A percentile compares a stretch with the other conserved stretches of the same genome.
Evolutionary conservation across 2,888 invertebrate species (phyloP).

Genomic region (Branchellion lobata): DNA sequence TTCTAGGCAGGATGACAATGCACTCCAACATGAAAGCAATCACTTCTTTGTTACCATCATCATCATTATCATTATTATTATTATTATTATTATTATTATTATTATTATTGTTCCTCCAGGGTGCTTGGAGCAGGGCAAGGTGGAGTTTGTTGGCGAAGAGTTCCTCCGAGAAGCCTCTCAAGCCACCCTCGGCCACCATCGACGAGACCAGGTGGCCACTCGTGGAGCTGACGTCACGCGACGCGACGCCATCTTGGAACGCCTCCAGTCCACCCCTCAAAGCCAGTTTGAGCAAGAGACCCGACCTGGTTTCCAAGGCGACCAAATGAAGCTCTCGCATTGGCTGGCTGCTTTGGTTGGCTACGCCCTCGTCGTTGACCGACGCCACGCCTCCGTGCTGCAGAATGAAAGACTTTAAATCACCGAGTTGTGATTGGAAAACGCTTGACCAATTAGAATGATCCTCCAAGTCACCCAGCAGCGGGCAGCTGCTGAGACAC

Average conservation of each 20-base stretch:
- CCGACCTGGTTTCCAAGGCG: conserved; percentile 57
- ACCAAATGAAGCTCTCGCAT: conserved; percentile 49
- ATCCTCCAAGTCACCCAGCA: conserved; percentile 57
- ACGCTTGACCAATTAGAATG: conserved; percentile 60
- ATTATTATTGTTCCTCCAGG: too few relatives aligned
- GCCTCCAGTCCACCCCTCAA: conserved; percentile 55
- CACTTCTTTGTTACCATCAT: neutral
- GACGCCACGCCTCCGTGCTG: conserved; percentile 57
- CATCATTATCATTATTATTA: neutral
- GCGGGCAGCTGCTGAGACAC: conserved; percentile 59
- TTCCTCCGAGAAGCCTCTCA: conserved; percentile 56
- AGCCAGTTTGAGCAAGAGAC: conserved; percentile 56
- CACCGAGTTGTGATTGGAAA: conserved; percentile 59
- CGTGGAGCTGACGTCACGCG: conserved; percentile 52
- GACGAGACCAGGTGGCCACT: conserved; percentile 59
- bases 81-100: too few relatives aligned
- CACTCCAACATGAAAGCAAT: neutral
- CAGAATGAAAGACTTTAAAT: conserved; percentile 58
- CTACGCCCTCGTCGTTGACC: neutral
- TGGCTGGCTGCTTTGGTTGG: neutral
- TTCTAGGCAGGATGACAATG: neutral
- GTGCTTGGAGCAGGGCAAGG: conserved; percentile 53
- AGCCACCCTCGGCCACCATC: conserved; percentile 56
- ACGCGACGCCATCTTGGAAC: conserved; percentile 53
- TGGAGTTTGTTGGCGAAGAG: conserved; percentile 58